Evolutionary conservation across 2,797 vertebrate species (phyloP), one percentile per base, ranked within the genome.

Genomic region (Poecilia wingei): DNA sequence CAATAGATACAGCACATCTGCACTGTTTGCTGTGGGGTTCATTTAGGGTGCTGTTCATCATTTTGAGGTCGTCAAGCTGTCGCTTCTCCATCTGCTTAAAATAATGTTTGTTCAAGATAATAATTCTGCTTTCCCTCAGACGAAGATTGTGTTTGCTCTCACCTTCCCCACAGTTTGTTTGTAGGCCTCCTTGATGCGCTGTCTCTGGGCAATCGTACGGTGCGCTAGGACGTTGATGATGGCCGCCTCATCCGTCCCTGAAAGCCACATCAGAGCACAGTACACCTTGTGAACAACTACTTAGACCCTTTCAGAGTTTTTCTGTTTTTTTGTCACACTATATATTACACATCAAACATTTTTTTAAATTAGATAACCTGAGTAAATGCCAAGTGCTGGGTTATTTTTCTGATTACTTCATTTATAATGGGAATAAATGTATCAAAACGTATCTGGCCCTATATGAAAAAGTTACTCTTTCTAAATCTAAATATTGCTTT

Each of bases 101-200:
- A 57, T 22, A 2, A 14, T 57, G 31, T 76, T 45, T 74, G 57
- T 61, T 73, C 33, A 64, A 33, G 25, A 53, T 47, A 18, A 72
- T 76, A 82, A 72, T 51, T 18, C 6, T n/a, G 33, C 12, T 7
- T 81, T 51, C 12, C 43, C 18, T 77, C 22, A 53, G n/a, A 68
- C 33, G n/a, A 3, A 31, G 6, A 53, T 22, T 20, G n/a, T 16
- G 6, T 82, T 28, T 74, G n/a, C 8, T 47, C 96, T 91, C 94
- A 99, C 98, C 97, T 98, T 98, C 85, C 98, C 98, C 2, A 98
- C 94, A 0, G 87, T 81, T 66, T 93, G 91, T 86, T 99, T 99
- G 77, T 95, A 99, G 64, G 95, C 90, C 20, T 96, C 96, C 88
- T 97, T 96, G 84, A 99, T 98, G 71, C 96, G 96, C 95, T 99